These are phyloP conservation scores for Lithodes maja DNA, from an alignment of 2,888 invertebrate genomes.

Conservation along the genomic window DNA sequence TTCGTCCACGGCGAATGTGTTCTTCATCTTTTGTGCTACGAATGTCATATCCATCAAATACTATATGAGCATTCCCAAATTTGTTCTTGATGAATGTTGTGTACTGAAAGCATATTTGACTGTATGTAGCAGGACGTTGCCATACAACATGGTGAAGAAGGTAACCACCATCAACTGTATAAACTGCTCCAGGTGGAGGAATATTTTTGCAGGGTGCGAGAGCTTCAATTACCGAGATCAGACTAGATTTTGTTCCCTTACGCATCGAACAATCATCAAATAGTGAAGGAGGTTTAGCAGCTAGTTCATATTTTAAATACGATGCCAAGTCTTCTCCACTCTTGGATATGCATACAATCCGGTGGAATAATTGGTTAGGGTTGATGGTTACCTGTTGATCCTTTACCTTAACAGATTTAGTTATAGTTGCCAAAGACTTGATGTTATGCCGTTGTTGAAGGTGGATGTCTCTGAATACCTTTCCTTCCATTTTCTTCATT, in stretches of 20 bases:
- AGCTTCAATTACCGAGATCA: constrained; percentile 29
- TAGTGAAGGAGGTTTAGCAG: constrained; percentile 33
- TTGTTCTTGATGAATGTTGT: constrained; percentile 26
- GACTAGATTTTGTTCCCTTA: constrained; percentile 22
- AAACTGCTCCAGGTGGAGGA: constrained; percentile 29
- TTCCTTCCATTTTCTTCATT: constrained; percentile 46
- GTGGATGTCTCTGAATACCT: constrained; percentile 34
- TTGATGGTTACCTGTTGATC: constrained; percentile 21
- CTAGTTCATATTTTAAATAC: constrained; percentile 28
- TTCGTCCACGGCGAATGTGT: constrained; percentile 41
- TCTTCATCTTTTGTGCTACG: constrained; percentile 30
- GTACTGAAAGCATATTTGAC: constrained; percentile 38
- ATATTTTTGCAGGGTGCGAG: constrained; percentile 27
- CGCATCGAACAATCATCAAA: constrained; percentile 18
- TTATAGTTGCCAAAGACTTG: constrained; percentile 30
- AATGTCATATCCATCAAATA: constrained; percentile 32
- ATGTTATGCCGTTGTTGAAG: constrained; percentile 38
- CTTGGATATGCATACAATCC: constrained; percentile 14
- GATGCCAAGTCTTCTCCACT: constrained; percentile 20
- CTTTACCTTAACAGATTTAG: constrained; percentile 33
- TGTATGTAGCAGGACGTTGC: constrained; percentile 45
- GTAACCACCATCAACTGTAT: constrained; percentile 33
- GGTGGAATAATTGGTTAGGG: constrained; percentile 36
- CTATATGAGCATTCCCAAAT: constrained; percentile 23
- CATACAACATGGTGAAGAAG: constrained; percentile 33